phyloP scores from a whole-genome alignment of 2,888 invertebrate genomes.

The Trilocha varians region DNA sequence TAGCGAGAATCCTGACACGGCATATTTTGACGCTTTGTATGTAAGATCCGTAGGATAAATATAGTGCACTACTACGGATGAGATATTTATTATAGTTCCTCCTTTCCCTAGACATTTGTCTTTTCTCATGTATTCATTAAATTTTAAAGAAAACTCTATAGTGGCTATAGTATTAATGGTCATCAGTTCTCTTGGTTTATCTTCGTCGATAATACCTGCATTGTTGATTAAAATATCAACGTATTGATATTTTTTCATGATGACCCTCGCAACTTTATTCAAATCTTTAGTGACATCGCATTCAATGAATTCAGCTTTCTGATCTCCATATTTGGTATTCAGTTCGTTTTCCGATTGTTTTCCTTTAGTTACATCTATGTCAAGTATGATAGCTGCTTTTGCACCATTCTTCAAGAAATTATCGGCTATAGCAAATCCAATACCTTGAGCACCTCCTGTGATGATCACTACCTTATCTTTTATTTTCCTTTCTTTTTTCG shows the following conservation, averaged over 20 bases:
- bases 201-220: slow-evolving; percentile 5
- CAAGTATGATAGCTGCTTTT: slow-evolving; percentile 22
- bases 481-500: slow-evolving; percentile 10
- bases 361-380: slow-evolving; percentile 26
- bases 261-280: slow-evolving; percentile 34
- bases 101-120: slow-evolving; percentile 63
- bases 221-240: slow-evolving; percentile 17
- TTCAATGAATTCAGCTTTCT: slow-evolving; percentile 52
- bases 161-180: slow-evolving; percentile 11
- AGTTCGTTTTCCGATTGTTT: slow-evolving; percentile 39
- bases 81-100: slow-evolving; percentile 73
- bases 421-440: slow-evolving; percentile 54
- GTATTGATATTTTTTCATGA: slow-evolving; percentile 24
- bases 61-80: slow-evolving; percentile 15
- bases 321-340: slow-evolving; percentile 44
- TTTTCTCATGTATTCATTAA: slow-evolving; percentile 61
- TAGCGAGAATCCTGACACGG: slow-evolving; percentile 51
- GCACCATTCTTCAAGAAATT: slow-evolving; percentile 51
- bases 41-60: slow-evolving; percentile 2
- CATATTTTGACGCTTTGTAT: slow-evolving; percentile 58
- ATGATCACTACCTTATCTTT: slow-evolving; percentile 31
- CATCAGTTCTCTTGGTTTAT: slow-evolving; percentile 4
- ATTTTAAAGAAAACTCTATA: slow-evolving; percentile 39
- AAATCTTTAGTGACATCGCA: slow-evolving; percentile 62
- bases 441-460: slow-evolving; percentile 70